Conservation (phyloP, 2,797 vertebrate species). For the Phoeniculus purpureus region DNA sequence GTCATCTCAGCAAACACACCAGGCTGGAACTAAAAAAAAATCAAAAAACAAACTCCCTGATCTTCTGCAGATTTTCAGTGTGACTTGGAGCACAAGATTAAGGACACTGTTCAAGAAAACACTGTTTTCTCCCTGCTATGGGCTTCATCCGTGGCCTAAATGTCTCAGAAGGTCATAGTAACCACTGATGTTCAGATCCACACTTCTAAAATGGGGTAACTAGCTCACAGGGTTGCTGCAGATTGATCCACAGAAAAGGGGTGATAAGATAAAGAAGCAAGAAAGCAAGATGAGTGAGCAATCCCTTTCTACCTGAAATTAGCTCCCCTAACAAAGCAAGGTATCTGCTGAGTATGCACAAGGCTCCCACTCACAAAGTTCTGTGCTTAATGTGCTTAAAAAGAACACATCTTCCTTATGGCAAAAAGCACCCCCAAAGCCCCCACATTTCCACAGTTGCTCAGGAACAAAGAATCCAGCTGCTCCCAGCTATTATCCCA, state of each 20-base stretch:
- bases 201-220: not conserved
- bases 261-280: not conserved
- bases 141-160: not conserved
- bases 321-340: not conserved
- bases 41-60: not conserved
- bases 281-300: not conserved
- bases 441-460: not conserved
- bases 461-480: conserved; percentile 30
- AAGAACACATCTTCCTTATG: not conserved
- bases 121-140: not conserved
- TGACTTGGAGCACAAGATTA: not conserved
- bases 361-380: not conserved
- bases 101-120: not conserved
- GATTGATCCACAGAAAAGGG: not conserved
- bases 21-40: not conserved
- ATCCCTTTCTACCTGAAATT: not conserved
- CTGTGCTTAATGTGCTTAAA: not conserved
- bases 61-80: not conserved
- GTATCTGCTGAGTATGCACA: not conserved
- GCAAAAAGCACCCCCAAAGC: not conserved
- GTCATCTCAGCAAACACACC: not conserved
- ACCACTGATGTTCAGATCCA: not conserved
- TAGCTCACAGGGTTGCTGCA: not conserved
- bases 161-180: not conserved
- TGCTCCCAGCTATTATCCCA: conserved; percentile 20